Evolutionary conservation across 2,797 vertebrate genomes (phyloP), one percentile per base, ranked within the genome.

Genomic region (Onychomys torridus): DNA sequence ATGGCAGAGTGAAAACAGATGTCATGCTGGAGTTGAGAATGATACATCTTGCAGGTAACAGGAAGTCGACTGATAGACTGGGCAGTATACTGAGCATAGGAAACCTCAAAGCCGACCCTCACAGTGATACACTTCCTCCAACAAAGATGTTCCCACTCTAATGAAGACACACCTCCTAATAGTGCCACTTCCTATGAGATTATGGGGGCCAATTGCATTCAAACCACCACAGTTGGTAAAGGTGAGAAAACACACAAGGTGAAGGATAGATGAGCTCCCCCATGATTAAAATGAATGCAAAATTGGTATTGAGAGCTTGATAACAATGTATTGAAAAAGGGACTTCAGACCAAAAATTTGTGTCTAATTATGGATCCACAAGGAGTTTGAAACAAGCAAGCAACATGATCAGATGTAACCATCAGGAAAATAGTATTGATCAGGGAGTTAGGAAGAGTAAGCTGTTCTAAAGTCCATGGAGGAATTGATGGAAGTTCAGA

Each of bases 381-480:
- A 86, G 61, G 78, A 37, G 46, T 71, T 95, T 89, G 65, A 59
- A 94, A 89, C 6, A 43, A 93, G 27, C 7, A 43, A 89, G 14
- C 65, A 61, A 37, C 46, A 43, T 27, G 5, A 69, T 63, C 43
- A 82, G 27, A 85, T 55, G 52, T 94, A 81, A 59, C 76, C 55
- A 65, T 89, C 65, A 77, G 65, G 37, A 85, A 93, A 83, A 77
- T 40, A 71, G n/a, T 37, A 40, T 71, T 82, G 2, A 8, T 6
- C 49, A 83, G 6, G 17, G 11, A 78, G 9, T 78, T 93, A 81
- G 37, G 63, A 78, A 69, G 17, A n/a, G 25, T 46, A 79, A 63
- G 11, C 34, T 25, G 1, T 89, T 49, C 73, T 55, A 49, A 95
- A 90, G 92, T 77, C 8, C 8, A 75, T 19, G 57, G 75, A 52